Evolutionary conservation across 2,888 invertebrate species (phyloP), one percentile per base, ranked within the genome.

Genomic region (Apamea crenata): DNA sequence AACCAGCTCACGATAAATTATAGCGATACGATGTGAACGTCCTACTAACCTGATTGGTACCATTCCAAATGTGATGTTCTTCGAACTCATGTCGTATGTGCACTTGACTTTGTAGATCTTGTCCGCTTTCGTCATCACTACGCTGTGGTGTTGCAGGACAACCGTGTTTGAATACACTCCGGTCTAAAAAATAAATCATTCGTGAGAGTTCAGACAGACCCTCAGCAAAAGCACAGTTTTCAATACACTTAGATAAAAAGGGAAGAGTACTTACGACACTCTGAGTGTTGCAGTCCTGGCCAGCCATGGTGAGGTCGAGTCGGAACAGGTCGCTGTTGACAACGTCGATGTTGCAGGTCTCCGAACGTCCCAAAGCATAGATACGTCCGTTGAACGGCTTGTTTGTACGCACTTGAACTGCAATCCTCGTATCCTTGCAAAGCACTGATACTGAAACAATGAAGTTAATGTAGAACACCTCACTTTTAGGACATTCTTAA

Each of bases 61-160:
- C 99, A 99, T 99, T 97, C 99, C 99, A 97, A 99, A 99, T 59
- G 99, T 99, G 90, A 99, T 99, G 95, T 99, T 99, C 97, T 99
- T 99, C 36, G 99, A 99, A 87, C 99, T 99, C 98, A 99, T 99
- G 94, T 99, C 99, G 95, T 99, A 99, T 12, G 99, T 99, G 94
- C 99, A 99, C 94, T 99, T 99, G 81, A 99, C 99, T 97, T 99
- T 99, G 97, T 99, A 99, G 94, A 99, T 99, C 95, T 99, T 99
- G 94, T 99, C 99, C 7, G 99, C 99, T 95, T 99, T 99, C 78
- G 99, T 99, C 99, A 99, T 99, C 59, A 99, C 99, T 47, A 99
- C 99, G 94, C 99, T 99, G 96, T 99, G 99, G 93, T 99, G 99
- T 95, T 99, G 99, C 40, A 99, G 97, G 16, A 99, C 99, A 44